A percentile compares a stretch with the other conserved stretches of the same genome.
Conservation (phyloP, 2,888 invertebrate genomes). For the Polymixis lichenea region DNA sequence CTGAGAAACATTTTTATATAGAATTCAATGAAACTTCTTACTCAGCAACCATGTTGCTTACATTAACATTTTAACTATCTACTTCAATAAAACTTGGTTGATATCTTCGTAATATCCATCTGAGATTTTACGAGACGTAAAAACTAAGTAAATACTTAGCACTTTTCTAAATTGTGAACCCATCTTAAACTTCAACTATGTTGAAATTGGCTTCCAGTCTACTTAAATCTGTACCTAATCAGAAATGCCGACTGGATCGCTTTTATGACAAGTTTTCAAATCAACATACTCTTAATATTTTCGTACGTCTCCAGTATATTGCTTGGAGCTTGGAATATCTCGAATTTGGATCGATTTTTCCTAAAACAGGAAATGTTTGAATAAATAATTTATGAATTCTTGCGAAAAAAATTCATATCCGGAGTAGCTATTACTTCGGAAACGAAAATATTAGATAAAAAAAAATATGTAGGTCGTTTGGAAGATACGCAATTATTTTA, state of each 20-base stretch:
- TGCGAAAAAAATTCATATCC: neutral
- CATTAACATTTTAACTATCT: neutral
- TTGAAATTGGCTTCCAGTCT: neutral
- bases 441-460: neutral
- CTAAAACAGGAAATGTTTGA: neutral
- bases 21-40: neutral
- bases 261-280: conserved; percentile 3
- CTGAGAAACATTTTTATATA: neutral
- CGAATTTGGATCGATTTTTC: neutral
- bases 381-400: conserved; percentile 11
- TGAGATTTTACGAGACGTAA: neutral
- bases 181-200: neutral
- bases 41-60: neutral
- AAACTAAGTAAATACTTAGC: neutral
- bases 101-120: neutral
- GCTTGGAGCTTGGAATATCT: neutral
- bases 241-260: neutral
- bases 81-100: neutral
- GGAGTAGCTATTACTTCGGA: no score
- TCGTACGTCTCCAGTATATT: conserved; percentile 3
- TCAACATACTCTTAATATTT: conserved; percentile 10
- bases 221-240: neutral
- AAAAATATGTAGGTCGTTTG: neutral
- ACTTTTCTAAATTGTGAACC: neutral
- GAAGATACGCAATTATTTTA: neutral